Evolutionary conservation across 2,888 invertebrate species (phyloP), one percentile per base, ranked within the genome.

Genomic region (Phoenoteleia sp.): DNA sequence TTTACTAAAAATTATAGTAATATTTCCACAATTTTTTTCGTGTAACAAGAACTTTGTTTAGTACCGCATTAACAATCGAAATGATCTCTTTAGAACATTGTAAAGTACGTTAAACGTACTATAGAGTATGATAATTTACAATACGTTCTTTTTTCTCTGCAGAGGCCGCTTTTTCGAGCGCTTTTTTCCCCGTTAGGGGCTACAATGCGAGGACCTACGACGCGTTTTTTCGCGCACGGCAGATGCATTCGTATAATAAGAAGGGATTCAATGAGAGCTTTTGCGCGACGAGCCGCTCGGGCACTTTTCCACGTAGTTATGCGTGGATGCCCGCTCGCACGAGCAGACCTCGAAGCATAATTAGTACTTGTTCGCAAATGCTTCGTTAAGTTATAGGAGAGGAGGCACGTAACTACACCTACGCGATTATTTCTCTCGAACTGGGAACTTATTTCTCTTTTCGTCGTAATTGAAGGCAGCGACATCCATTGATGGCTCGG

Each of bases 351-450:
- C 90, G 90, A 88, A 88, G 87, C 85, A 87, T 89, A 90, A 90
- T 90, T 90, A 90, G 90, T 90, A 88, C 84, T 88, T 86, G 88
- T 88, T 87, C 86, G 87, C 88, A 88, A 89, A 89, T 88, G 88
- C 71, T 80, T 79, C 81, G 84, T 84, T 84, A 84, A 75, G 84
- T 67, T 74, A 84, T 75, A 80, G 76, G 58, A 62, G 75, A 72
- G 60, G 67, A 84, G 74, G 71, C 82, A 76, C 76, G 82, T 82
- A 82, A 21, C 36, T 64, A 80, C 80, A 81, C 84, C 80, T 84
- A 83, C 83, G 74, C 83, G 83, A 74, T 79, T 79, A 62, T 69
- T 76, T 60, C 82, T 36, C 64, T 39, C 67, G 47, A 71, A 49
- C 81, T 39, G n/a, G 52, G 47, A 36, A 71, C 72, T 64, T 77